These are phyloP conservation scores for Cosmia pyralina DNA, from an alignment of 2,888 invertebrate genomes.

Conservation along the genomic window DNA sequence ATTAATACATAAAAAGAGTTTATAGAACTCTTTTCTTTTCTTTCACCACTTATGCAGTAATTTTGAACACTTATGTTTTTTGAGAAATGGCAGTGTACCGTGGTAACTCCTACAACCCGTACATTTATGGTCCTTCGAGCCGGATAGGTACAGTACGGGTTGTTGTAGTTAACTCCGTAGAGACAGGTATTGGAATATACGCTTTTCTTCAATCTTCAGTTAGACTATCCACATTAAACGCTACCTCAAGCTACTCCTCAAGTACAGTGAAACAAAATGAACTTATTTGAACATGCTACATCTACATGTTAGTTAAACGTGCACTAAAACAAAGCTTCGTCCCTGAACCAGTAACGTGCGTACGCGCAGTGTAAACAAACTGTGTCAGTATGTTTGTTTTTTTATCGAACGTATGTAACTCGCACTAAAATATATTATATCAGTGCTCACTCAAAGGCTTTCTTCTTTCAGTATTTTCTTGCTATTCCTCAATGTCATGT, in stretches of 20 bases:
- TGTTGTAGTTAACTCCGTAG: too few relatives aligned
- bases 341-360: slow-evolving; percentile 51
- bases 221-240: background rate
- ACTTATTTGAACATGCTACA: slow-evolving; percentile 4
- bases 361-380: slow-evolving; percentile 52
- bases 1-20: too few relatives aligned
- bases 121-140: too few relatives aligned
- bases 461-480: slow-evolving; percentile 18
- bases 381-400: slow-evolving; percentile 42
- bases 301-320: slow-evolving; percentile 2
- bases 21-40: too few relatives aligned
- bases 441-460: slow-evolving; percentile 30
- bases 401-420: slow-evolving; percentile 28
- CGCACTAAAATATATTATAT: slow-evolving; percentile 27
- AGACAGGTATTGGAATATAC: background rate
- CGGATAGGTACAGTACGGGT: too few relatives aligned
- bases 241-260: background rate
- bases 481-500: slow-evolving; percentile 12
- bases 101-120: too few relatives aligned
- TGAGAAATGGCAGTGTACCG: background rate
- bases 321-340: slow-evolving; percentile 29
- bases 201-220: background rate
- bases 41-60: background rate
- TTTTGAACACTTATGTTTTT: background rate
- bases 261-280: background rate